Evolutionary conservation across 2,888 invertebrate species (phyloP).

Genomic region (Morpho helenor): DNA sequence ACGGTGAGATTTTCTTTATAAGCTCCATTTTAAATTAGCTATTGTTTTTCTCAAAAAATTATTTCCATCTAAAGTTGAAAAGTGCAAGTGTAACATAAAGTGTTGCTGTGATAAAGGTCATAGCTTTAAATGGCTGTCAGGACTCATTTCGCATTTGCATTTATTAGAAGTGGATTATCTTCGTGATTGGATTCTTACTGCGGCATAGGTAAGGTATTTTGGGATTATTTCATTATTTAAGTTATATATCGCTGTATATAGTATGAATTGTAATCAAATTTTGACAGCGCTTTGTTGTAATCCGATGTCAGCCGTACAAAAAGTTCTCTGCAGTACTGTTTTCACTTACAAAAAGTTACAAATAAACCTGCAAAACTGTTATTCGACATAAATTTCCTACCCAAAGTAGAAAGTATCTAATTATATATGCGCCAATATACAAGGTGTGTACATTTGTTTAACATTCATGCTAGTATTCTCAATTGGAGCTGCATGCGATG

Average conservation of each 20-base stretch:
- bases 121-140: slow-evolving; percentile 42
- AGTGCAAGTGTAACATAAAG: slow-evolving; percentile 44
- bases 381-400: background rate
- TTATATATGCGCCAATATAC: slow-evolving; percentile 8
- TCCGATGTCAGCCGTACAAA: slow-evolving; percentile 24
- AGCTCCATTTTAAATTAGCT: slow-evolving; percentile 42
- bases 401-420: slow-evolving; percentile 18
- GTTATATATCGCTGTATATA: slow-evolving; percentile 7
- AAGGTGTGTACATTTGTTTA: slow-evolving; percentile 18
- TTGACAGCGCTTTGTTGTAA: slow-evolving; percentile 32
- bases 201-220: slow-evolving; percentile 16
- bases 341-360: slow-evolving; percentile 2
- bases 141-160: slow-evolving; percentile 55
- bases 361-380: background rate
- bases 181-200: slow-evolving; percentile 29
- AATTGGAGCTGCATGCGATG: slow-evolving; percentile 33
- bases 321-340: slow-evolving; percentile 10
- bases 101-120: slow-evolving; percentile 54
- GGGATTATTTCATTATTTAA: background rate
- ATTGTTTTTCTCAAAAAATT: slow-evolving; percentile 33
- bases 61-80: slow-evolving; percentile 33
- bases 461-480: slow-evolving; percentile 27
- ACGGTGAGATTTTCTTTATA: slow-evolving; percentile 53
- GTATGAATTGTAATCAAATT: slow-evolving; percentile 4
- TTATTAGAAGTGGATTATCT: slow-evolving; percentile 46